Percentiles rank a stretch among this genome's conserved stretches.
These are phyloP conservation scores for Phaedon cochleariae DNA, from an alignment of 2,888 invertebrate genomes.

Conservation along the genomic window DNA sequence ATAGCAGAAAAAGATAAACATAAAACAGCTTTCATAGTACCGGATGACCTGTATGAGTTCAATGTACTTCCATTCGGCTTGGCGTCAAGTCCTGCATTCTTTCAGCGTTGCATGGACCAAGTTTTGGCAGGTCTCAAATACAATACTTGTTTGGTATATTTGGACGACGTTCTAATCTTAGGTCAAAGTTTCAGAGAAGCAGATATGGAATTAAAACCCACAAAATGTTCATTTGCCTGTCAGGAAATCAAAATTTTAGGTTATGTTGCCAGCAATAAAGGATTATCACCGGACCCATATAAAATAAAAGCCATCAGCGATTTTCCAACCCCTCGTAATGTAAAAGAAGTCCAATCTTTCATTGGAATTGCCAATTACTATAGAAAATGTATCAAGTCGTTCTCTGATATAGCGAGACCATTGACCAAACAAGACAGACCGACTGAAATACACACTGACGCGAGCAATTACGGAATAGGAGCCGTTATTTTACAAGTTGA, in stretches of 20 bases:
- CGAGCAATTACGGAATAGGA: too few species aligned
- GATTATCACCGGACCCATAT: slow-evolving; percentile 34
- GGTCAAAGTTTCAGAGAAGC: slow-evolving; percentile 15
- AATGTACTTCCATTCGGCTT: slow-evolving; percentile 10
- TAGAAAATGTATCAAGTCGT: slow-evolving; percentile 39
- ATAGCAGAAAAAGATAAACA: slow-evolving; percentile 33
- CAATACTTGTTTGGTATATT: slow-evolving; percentile 29
- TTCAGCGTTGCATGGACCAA: slow-evolving; percentile 3
- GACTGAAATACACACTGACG: not conserved
- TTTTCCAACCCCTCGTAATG: slow-evolving; percentile 36
- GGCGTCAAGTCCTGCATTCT: slow-evolving; percentile 8
- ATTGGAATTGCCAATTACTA: slow-evolving; percentile 41
- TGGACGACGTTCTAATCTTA: slow-evolving; percentile 42
- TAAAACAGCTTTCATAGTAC: slow-evolving; percentile 36
- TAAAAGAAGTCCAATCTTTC: slow-evolving; percentile 36
- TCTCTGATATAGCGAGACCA: slow-evolving; percentile 30
- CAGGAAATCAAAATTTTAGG: slow-evolving; percentile 1
- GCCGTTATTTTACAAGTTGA: too few species aligned
- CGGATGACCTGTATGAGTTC: slow-evolving; percentile 18
- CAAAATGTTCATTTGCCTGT: not conserved
- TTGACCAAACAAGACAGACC: slow-evolving; percentile 23
- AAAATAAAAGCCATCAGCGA: slow-evolving; percentile 34
- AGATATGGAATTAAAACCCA: slow-evolving; percentile 14
- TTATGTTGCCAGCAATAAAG: not conserved
- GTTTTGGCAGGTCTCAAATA: slow-evolving; percentile 5